A percentile compares a stretch with the other conserved stretches of the same genome.
phyloP scores from a whole-genome alignment of 2,888 invertebrate genomes.

The Perizoma flavofasciatum region DNA sequence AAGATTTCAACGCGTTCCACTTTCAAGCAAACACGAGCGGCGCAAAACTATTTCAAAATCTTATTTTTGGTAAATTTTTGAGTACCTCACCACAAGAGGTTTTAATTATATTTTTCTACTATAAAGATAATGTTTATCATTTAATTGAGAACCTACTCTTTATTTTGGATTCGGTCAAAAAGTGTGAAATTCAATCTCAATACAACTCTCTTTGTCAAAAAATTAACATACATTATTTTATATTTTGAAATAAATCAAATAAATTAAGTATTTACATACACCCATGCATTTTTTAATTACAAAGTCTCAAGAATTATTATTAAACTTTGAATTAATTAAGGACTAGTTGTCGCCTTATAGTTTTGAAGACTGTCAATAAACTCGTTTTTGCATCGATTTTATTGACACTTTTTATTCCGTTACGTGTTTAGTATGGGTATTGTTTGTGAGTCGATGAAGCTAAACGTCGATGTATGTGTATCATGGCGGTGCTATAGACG shows the following conservation, averaged over 20 bases:
- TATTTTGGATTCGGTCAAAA: too few relatives aligned
- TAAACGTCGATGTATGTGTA: constrained; percentile 56
- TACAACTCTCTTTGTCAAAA: too few relatives aligned
- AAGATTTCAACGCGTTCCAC: too few relatives aligned
- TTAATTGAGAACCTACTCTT: too few relatives aligned
- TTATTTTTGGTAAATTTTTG: too few relatives aligned
- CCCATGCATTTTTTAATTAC: constrained; percentile 37
- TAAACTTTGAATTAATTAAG: constrained; percentile 57
- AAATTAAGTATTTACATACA: constrained; percentile 38
- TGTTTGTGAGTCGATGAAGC: constrained; percentile 28
- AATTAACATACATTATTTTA: constrained; percentile 20
- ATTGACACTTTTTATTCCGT: constrained; percentile 28
- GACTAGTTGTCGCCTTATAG: constrained; percentile 44
- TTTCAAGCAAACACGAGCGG: too few relatives aligned
- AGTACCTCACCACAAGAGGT: too few relatives aligned
- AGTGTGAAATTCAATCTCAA: too few relatives aligned
- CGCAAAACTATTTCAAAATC: too few relatives aligned
- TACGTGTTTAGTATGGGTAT: constrained; percentile 30
- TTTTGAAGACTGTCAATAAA: constrained; percentile 6
- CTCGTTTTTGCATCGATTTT: constrained; percentile 7
- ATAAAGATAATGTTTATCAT: too few relatives aligned
- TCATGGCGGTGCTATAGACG: constrained; percentile 55
- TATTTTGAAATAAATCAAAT: constrained; percentile 31
- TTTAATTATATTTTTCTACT: too few relatives aligned
- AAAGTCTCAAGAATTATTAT: constrained; percentile 40